Evolutionary conservation across 2,888 invertebrate species (phyloP).

Genomic region (Trachelus iudaicus): DNA sequence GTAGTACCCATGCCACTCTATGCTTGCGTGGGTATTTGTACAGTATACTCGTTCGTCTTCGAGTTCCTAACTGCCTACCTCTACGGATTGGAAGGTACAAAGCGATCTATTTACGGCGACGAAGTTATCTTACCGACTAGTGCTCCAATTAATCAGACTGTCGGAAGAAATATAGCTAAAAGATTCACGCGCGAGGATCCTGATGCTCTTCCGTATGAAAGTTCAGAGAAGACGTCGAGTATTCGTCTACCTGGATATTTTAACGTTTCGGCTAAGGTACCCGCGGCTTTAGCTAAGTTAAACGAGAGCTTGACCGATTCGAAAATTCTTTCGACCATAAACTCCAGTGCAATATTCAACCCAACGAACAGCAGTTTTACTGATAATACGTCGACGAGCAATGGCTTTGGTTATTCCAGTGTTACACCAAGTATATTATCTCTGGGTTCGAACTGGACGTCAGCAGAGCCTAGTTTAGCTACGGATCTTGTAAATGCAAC

Average conservation of each 20-base stretch:
- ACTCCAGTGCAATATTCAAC: conserved; percentile 31
- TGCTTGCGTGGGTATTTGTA: conserved; percentile 82
- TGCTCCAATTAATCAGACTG: not conserved
- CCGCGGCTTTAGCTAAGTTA: not conserved
- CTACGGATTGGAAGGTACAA: conserved; percentile 34
- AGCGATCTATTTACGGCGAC: not conserved
- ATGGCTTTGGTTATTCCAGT: not conserved
- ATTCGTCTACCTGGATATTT: not conserved
- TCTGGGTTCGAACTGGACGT: not conserved
- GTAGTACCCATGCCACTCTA: conserved; percentile 92
- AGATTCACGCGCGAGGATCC: not conserved
- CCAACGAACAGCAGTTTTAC: not conserved
- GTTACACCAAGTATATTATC: not conserved
- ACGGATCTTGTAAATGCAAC: not conserved
- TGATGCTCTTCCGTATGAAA: not conserved
- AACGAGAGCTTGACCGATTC: conserved; percentile 21
- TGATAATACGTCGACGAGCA: not conserved
- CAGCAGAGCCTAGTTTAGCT: not conserved
- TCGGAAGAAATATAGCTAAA: not conserved
- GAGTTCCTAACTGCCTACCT: conserved; percentile 75
- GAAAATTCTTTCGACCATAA: conserved; percentile 32
- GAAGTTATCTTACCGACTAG: not conserved
- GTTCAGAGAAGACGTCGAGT: not conserved
- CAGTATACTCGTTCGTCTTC: conserved; percentile 85
- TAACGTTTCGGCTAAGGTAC: not conserved